Base-by-base conservation (phyloP, 2,797 vertebrate genomes). In the Notolepis coatsorum region DNA sequence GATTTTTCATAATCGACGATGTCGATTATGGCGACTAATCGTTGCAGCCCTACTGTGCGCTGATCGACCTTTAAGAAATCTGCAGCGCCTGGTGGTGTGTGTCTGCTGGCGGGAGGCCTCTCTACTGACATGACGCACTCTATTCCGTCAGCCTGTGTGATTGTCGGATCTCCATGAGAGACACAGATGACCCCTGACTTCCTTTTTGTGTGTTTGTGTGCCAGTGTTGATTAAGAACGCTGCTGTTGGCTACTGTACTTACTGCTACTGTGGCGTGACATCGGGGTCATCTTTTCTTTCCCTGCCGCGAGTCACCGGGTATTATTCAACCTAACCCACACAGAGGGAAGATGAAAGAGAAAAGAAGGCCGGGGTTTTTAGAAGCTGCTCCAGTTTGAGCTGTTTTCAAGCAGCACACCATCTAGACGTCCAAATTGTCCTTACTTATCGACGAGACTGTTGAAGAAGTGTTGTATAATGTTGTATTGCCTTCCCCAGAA, bases 41-140 rank as follows among this genome's bases (percentile, higher is more conserved):
- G n/a, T n/a, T n/a, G n/a, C n/a, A n/a, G n/a, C n/a, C n/a, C n/a
- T n/a, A n/a, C n/a, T n/a, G n/a, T 20, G 64, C 25, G 12, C 56
- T 12, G 28, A 49, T 59, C 41, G 10, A 66, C 63, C 56, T 77
- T 76, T 24, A 8, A 50, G 51, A 71, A 69, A 73, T 50, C 75
- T 83, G 80, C 73, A 82, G 64, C 73, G 65, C 68, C 65, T 68
- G 69, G 53, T 75, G 54, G n/a, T 56, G 58, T 35, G 15, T 9
- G 30, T 33, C 77, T 75, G 74, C 77, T 68, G 73, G 71, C 61
- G 7, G 12, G 1, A 8, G 17, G 31, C 0, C 63, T 27, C 20
- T 63, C 46, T 54, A 57, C 46, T 54, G 55, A 68, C 60, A 33
- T 72, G 65, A 71, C n/a, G 71, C 80, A 83, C 70, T 71, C 66